Conservation (phyloP, 2,888 invertebrate species). For the Platycheirus rosarum region DNA sequence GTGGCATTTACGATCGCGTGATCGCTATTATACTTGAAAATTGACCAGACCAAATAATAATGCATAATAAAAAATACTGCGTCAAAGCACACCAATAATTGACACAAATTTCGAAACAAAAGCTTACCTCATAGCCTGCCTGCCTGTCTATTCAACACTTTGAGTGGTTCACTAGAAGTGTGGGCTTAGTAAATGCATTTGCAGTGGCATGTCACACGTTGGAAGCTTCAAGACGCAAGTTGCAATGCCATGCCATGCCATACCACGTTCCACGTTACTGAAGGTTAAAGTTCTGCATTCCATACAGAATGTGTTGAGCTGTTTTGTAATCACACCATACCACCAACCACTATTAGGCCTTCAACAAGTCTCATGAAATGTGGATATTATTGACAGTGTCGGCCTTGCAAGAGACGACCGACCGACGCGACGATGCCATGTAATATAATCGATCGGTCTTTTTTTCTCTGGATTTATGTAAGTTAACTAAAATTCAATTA, state of each 20-base stretch:
- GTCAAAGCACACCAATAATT: constrained; percentile 56
- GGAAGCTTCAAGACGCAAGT: neutral
- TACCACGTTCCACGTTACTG: neutral
- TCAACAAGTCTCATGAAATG: constrained; percentile 18
- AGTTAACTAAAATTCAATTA: constrained; percentile 13
- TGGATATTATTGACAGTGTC: neutral
- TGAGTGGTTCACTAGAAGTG: neutral
- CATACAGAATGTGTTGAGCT: constrained; percentile 36
- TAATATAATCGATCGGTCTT: too few relatives aligned
- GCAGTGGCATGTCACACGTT: neutral
- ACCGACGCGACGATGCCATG: too few relatives aligned
- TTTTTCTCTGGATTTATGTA: constrained; percentile 20
- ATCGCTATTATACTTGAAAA: constrained; percentile 21
- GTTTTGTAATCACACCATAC: constrained; percentile 21
- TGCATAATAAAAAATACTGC: neutral
- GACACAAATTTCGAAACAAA: constrained; percentile 59
- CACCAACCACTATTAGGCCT: neutral
- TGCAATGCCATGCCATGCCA: too few relatives aligned
- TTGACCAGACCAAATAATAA: neutral
- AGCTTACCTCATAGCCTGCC: constrained; percentile 38
- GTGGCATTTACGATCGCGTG: constrained; percentile 27
- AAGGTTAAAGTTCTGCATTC: constrained; percentile 68
- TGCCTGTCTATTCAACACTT: constrained; percentile 14
- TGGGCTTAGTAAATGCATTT: constrained; percentile 26
- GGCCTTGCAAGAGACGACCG: constrained; percentile 41